Evolutionary conservation across 1,140 invertebrate species (phyloP).

Genomic region (Platorchestia sp.): DNA sequence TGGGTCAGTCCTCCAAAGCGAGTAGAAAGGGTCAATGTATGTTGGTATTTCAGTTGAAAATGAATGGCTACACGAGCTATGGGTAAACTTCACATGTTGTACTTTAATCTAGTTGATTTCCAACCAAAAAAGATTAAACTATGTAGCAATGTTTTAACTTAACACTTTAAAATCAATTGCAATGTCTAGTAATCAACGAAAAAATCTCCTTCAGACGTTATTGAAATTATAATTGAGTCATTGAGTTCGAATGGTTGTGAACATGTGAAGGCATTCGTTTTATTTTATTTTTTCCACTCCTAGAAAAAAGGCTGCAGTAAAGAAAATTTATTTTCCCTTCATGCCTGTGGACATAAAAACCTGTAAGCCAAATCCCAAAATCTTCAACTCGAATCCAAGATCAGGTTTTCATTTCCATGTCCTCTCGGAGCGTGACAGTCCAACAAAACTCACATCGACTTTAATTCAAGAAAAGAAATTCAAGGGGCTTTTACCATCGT

Average conservation of each 20-base stretch:
- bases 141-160: not conserved
- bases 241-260: not conserved
- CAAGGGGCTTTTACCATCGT: no score
- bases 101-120: not conserved
- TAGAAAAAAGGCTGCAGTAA: not conserved
- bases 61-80: no score
- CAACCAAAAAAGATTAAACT: not conserved
- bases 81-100: no score
- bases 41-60: no score
- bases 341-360: not conserved
- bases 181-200: not conserved
- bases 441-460: not conserved
- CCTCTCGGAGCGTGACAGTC: not conserved
- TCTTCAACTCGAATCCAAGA: not conserved
- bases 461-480: no score
- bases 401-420: not conserved
- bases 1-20: no score
- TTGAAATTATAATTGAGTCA: not conserved
- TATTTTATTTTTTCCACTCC: not conserved
- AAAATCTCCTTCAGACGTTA: not conserved
- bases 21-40: no score
- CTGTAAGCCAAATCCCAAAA: not conserved
- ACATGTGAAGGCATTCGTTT: no score
- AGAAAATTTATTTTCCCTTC: not conserved
- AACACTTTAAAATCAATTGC: not conserved